Base-by-base conservation (phyloP, 2,888 invertebrate genomes). In the Melanargia galathea region DNA sequence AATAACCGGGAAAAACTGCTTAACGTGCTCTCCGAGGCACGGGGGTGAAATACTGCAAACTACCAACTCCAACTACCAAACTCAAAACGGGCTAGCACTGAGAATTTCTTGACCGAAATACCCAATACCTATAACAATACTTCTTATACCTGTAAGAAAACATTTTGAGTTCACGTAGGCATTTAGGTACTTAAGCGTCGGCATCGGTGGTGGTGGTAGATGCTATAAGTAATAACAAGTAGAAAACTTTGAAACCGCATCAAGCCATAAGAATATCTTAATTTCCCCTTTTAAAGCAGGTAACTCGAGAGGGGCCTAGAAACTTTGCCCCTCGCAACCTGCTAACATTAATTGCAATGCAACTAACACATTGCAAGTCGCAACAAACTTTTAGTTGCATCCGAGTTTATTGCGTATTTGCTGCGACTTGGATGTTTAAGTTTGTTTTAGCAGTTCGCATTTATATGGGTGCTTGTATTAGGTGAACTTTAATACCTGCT, bases 321-420 rank as follows among this genome's bases (percentile, higher is more conserved):
- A 68, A 62, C 62, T 64, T 68, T 40, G 38, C 38, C 45, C 43
- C 52, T 49, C 20, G 57, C 60, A 64, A 65, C 64, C 70, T 69
- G 70, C 71, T 71, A 73, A 74, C 77, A 75, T 75, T 76, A 76
- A 77, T 75, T 77, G 75, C 74, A 70, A 60, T 55, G 70, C 65
- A 66, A 60, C 60, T 26, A 71, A 71, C 62, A 71, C 62, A 71
- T 71, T 63, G 43, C 63, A 63, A 54, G 70, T 70, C 62, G 30
- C 63, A 62, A 54, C 48, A 40, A 71, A 70, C 57, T 71, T 69
- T 59, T 64, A 72, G 65, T 70, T 70, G 63, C 70, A 66, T 68
- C 71, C 66, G 67, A 64, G 70, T 63, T 66, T 65, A 63, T 59
- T 68, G 62, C 63, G 66, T 71, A 69, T 74, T 71, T 73, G 71